phyloP scores from a whole-genome alignment of 2,888 invertebrate species.

The Drosophila macrothrix region DNA sequence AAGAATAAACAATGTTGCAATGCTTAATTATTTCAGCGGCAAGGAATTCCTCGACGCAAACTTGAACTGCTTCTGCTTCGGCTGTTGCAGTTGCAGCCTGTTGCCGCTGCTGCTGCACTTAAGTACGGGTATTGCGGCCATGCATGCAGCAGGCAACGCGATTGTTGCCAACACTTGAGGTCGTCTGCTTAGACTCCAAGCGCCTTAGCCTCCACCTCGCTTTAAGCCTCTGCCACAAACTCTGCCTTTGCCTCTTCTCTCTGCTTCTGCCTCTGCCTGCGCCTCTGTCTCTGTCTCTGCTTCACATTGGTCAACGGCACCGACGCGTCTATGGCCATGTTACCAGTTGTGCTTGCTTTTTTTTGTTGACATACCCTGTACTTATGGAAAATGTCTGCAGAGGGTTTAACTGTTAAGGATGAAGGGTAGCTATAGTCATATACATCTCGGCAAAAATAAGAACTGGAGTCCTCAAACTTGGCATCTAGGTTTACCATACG shows the following conservation, averaged over 20 bases:
- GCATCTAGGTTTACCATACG: background rate
- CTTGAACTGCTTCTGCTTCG: slow-evolving; percentile 74
- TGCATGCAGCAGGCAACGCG: slow-evolving; percentile 65
- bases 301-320: slow-evolving; percentile 78
- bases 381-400: background rate
- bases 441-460: background rate
- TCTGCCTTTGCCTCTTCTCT: background rate
- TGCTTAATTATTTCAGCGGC: slow-evolving; percentile 81
- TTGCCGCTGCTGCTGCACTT: slow-evolving; percentile 48
- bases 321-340: slow-evolving; percentile 71
- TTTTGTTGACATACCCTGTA: slow-evolving; percentile 13
- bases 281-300: slow-evolving; percentile 33
- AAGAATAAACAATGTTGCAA: slow-evolving; percentile 80
- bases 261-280: slow-evolving; percentile 8
- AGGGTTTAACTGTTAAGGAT: background rate
- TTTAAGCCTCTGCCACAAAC: slow-evolving; percentile 7
- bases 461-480: background rate
- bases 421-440: background rate
- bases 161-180: slow-evolving; percentile 78
- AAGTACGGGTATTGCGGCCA: slow-evolving; percentile 62
- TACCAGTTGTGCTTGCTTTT: slow-evolving; percentile 51
- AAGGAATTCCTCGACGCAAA: slow-evolving; percentile 78
- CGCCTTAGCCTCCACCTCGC: slow-evolving; percentile 23
- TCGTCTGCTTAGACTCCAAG: slow-evolving; percentile 60
- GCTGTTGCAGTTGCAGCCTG: slow-evolving; percentile 41